Percentiles rank a stretch among this genome's conserved stretches.
Evolutionary conservation across 1,140 invertebrate genomes (phyloP).

Genomic region (Cydia fagiglandana): DNA sequence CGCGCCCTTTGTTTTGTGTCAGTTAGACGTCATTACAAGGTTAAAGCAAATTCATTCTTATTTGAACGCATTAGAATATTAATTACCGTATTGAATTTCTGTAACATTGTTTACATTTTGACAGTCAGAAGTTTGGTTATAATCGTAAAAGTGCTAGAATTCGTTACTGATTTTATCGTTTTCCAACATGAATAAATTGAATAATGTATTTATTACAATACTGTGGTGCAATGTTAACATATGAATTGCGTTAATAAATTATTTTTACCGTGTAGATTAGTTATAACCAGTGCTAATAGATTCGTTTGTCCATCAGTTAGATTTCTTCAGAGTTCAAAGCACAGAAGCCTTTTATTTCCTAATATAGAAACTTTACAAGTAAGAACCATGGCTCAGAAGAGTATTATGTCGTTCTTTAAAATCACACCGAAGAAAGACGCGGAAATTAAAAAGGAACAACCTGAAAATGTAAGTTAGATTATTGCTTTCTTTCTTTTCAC

Average conservation of each 20-base stretch:
- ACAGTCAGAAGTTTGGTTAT: slow-evolving; percentile 3
- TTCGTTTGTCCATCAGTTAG: neutral
- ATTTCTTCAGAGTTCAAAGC: neutral
- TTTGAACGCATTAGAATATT: neutral
- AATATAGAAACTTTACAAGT: neutral
- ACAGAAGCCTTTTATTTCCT: neutral
- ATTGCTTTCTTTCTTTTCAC: too few relatives aligned
- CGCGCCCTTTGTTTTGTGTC: slow-evolving; percentile 5
- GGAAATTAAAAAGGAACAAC: slow-evolving; percentile 38
- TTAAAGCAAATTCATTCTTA: neutral
- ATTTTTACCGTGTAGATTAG: slow-evolving; percentile 37
- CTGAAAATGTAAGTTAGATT: slow-evolving; percentile 26
- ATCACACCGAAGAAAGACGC: slow-evolving; percentile 54
- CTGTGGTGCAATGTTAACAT: slow-evolving; percentile 13
- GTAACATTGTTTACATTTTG: slow-evolving; percentile 2
- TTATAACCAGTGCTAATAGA: slow-evolving; percentile 18
- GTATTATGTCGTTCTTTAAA: slow-evolving; percentile 70
- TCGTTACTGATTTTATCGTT: neutral
- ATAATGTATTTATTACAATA: slow-evolving; percentile 34
- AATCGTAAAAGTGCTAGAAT: neutral
- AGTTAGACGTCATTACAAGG: neutral
- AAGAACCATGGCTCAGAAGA: slow-evolving; percentile 66
- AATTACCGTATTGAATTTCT: neutral
- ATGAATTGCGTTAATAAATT: slow-evolving; percentile 39
- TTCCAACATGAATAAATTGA: neutral